A percentile compares a stretch with the other conserved stretches of the same genome.
phyloP scores from a whole-genome alignment of 2,113 vertebrate genomes.

The Scomber japonicus region DNA sequence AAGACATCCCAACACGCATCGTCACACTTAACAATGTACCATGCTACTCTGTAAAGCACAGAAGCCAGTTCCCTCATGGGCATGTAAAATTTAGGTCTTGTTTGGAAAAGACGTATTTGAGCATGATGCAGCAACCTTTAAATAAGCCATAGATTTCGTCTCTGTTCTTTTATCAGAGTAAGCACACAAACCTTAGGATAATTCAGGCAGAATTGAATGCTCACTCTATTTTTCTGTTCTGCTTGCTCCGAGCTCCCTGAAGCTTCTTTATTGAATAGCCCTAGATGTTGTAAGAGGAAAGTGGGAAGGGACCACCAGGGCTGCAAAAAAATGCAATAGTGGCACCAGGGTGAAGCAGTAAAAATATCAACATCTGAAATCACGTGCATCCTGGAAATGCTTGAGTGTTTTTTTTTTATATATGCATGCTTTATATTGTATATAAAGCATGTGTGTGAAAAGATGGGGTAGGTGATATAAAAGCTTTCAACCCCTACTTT shows the following conservation, averaged over 20 bases:
- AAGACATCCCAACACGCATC: slow-evolving; percentile 33
- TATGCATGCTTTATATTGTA: slow-evolving; percentile 9
- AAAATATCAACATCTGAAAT: slow-evolving; percentile 24
- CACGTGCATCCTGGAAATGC: slow-evolving; percentile 22
- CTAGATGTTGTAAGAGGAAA: slow-evolving; percentile 67
- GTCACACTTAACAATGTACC: slow-evolving; percentile 40
- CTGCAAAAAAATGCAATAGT: slow-evolving; percentile 60
- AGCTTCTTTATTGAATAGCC: slow-evolving; percentile 81
- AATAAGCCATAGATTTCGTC: slow-evolving; percentile 66
- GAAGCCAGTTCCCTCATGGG: slow-evolving; percentile 29
- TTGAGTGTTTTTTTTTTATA: slow-evolving; percentile 2
- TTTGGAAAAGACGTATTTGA: slow-evolving; percentile 54
- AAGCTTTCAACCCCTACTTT: neutral
- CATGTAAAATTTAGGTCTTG: slow-evolving; percentile 65
- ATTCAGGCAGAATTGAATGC: slow-evolving; percentile 76
- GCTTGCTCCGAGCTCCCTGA: slow-evolving; percentile 65
- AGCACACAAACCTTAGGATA: slow-evolving; percentile 67
- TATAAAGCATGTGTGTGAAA: neutral
- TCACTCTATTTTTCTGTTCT: slow-evolving; percentile 65
- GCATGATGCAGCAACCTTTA: slow-evolving; percentile 59
- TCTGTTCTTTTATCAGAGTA: slow-evolving; percentile 56
- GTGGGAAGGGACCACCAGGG: slow-evolving; percentile 69
- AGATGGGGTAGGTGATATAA: neutral
- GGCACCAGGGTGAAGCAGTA: slow-evolving; percentile 60
- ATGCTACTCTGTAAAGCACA: slow-evolving; percentile 23